phyloP scores from a whole-genome alignment of 2,888 invertebrate species.

The Drosophila sordidula region DNA sequence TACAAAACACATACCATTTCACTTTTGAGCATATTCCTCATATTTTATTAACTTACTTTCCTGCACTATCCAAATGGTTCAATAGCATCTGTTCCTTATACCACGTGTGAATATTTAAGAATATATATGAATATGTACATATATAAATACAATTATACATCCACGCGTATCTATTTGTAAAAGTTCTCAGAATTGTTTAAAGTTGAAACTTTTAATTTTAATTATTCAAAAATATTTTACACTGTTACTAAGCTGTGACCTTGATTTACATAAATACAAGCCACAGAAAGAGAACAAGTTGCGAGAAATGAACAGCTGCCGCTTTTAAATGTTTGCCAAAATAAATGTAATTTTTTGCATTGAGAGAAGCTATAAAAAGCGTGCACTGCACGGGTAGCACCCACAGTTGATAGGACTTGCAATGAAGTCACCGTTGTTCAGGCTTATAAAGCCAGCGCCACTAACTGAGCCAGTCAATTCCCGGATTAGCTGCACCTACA shows the following conservation, averaged over 20 bases:
- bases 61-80: background rate
- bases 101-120: no score
- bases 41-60: background rate
- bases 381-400: background rate
- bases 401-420: background rate
- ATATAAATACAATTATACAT: background rate
- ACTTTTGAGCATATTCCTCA: no score
- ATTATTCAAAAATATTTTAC: background rate
- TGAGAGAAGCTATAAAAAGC: background rate
- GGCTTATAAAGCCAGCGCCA: constrained; percentile 51
- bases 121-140: background rate
- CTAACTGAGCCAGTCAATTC: constrained; percentile 46
- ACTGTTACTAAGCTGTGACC: background rate
- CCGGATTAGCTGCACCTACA: constrained; percentile 48
- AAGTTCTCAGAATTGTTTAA: background rate
- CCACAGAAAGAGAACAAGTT: background rate
- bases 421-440: constrained; percentile 35
- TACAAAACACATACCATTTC: no score
- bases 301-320: background rate
- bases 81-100: background rate
- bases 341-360: background rate
- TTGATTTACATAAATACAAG: background rate
- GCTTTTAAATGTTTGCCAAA: background rate
- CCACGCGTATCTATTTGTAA: background rate
- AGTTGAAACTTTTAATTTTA: background rate